These are phyloP conservation scores for Drosophila recens DNA, from an alignment of 2,888 invertebrate genomes.

Conservation along the genomic window DNA sequence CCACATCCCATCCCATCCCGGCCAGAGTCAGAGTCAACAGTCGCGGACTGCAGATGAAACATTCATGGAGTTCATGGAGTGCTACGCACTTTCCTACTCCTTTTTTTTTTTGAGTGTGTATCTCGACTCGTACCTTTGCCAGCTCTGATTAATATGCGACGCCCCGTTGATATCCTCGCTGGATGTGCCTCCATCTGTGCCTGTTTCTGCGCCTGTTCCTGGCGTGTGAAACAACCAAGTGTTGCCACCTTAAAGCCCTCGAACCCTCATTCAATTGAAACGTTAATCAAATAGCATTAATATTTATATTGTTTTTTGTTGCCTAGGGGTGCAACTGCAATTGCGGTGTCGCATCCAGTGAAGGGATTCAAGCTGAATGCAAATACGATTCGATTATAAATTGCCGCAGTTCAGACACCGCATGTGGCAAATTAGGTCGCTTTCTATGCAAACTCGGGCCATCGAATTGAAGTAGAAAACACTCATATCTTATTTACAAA, in stretches of 20 bases:
- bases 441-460: slow-evolving; percentile 45
- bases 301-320: slow-evolving; percentile 71
- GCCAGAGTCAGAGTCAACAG: slow-evolving; percentile 37
- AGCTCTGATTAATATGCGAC: slow-evolving; percentile 75
- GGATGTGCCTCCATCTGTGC: slow-evolving; percentile 16
- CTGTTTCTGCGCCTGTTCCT: slow-evolving; percentile 20
- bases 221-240: slow-evolving; percentile 77
- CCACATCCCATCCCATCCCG: slow-evolving; percentile 12
- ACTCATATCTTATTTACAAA: slow-evolving; percentile 3
- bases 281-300: slow-evolving; percentile 80
- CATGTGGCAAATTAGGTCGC: slow-evolving; percentile 78
- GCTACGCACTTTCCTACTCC: slow-evolving; percentile 42
- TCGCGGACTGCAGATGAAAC: slow-evolving; percentile 42
- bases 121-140: slow-evolving; percentile 27
- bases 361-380: slow-evolving; percentile 55
- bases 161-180: slow-evolving; percentile 53
- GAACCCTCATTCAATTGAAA: slow-evolving; percentile 66
- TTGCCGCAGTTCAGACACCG: slow-evolving; percentile 57
- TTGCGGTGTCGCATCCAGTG: slow-evolving; percentile 58
- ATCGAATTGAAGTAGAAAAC: not conserved
- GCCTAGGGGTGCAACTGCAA: slow-evolving; percentile 40
- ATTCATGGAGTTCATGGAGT: slow-evolving; percentile 42
- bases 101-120: slow-evolving; percentile 9
- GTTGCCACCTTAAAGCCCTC: slow-evolving; percentile 49
- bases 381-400: slow-evolving; percentile 41